phyloP scores from a whole-genome alignment of 1,140 invertebrate species.

The Orchesella cincta region DNA sequence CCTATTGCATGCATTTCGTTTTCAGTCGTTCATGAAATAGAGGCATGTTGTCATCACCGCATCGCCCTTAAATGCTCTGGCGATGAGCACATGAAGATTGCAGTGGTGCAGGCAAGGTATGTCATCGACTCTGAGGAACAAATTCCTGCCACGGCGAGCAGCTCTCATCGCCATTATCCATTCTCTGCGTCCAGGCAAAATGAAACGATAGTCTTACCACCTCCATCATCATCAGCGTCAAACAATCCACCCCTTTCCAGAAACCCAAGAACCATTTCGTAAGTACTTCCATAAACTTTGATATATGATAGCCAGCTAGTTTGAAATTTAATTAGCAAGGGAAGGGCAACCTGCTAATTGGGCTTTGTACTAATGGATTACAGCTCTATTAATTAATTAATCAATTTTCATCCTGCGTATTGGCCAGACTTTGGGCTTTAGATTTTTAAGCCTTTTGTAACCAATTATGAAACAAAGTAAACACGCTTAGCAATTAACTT shows the following conservation, averaged over 20 bases:
- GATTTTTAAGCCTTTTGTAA: too few species aligned
- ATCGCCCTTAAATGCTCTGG: constrained; percentile 40
- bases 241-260: background rate
- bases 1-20: too few species aligned
- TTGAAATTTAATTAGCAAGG: too few species aligned
- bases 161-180: background rate
- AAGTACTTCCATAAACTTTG: too few species aligned
- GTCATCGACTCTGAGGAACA: constrained; percentile 27
- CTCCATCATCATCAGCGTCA: background rate
- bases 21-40: constrained; percentile 47
- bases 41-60: constrained; percentile 49
- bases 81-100: constrained; percentile 39
- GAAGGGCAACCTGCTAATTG: too few species aligned
- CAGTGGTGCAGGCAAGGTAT: constrained; percentile 48
- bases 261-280: background rate
- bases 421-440: too few species aligned
- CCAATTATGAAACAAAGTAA: too few species aligned
- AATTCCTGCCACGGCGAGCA: background rate
- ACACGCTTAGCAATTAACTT: too few species aligned
- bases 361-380: too few species aligned
- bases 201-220: background rate
- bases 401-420: too few species aligned
- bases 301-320: too few species aligned
- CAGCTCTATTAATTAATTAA: too few species aligned
- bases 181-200: background rate